Evolutionary conservation across 2,888 invertebrate genomes (phyloP).

Genomic region (Macaria notata): DNA sequence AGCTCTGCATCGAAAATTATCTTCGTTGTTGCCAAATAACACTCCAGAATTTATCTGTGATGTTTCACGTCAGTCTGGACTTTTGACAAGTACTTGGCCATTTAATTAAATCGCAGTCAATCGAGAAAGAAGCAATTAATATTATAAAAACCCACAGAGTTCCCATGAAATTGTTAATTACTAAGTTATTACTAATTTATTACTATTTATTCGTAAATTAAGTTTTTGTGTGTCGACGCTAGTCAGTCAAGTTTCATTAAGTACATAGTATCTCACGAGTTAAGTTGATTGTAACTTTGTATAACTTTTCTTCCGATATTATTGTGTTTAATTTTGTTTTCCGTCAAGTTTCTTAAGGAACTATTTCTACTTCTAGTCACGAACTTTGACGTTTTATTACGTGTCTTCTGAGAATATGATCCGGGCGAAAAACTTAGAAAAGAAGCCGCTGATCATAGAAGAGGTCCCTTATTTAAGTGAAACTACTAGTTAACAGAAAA

Average conservation of each 20-base stretch:
- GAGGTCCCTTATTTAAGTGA: neutral
- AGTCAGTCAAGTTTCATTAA: slow-evolving; percentile 72
- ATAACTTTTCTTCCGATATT: slow-evolving; percentile 50
- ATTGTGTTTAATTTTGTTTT: slow-evolving; percentile 59
- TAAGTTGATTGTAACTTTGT: slow-evolving; percentile 38
- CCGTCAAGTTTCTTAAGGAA: slow-evolving; percentile 44
- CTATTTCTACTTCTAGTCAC: slow-evolving; percentile 69
- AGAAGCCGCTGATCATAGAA: slow-evolving; percentile 12
- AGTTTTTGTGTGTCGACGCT: slow-evolving; percentile 57
- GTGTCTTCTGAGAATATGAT: slow-evolving; percentile 45
- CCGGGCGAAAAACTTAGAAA: slow-evolving; percentile 39
- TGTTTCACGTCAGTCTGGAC: too few species aligned
- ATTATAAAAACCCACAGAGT: neutral
- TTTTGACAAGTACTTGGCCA: too few species aligned
- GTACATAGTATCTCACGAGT: slow-evolving; percentile 27
- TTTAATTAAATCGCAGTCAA: too few species aligned
- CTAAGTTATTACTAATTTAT: slow-evolving; percentile 29
- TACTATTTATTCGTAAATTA: slow-evolving; percentile 50
- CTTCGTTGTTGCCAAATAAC: neutral
- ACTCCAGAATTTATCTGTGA: too few species aligned
- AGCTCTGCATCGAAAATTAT: slow-evolving; percentile 1
- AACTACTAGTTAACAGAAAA: too few species aligned
- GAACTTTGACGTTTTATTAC: slow-evolving; percentile 50
- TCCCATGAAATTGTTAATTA: slow-evolving; percentile 19
- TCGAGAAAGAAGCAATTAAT: too few species aligned